phyloP scores from a whole-genome alignment of 2,797 vertebrate species.

The Lateolabrax maculatus region DNA sequence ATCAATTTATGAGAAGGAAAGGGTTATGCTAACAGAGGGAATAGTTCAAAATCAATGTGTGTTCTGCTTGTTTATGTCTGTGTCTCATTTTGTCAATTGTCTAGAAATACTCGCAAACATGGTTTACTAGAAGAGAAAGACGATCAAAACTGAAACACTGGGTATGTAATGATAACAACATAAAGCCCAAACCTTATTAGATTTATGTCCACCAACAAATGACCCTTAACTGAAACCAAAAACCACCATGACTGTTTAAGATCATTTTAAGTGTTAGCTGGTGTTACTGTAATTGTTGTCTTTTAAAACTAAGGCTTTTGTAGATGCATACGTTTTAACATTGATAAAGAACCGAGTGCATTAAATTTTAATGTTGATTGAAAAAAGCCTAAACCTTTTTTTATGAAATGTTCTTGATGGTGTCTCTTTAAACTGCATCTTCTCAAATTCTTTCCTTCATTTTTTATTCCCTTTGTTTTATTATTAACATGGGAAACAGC shows the following conservation, averaged over 20 bases:
- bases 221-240: background rate
- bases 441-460: background rate
- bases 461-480: background rate
- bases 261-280: background rate
- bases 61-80: background rate
- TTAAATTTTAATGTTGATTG: background rate
- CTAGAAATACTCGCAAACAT: background rate
- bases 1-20: slow-evolving; percentile 30
- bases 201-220: background rate
- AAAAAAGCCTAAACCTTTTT: too few relatives aligned
- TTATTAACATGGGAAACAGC: background rate
- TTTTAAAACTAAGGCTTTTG: background rate
- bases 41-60: background rate
- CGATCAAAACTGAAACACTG: background rate
- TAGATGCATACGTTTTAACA: background rate
- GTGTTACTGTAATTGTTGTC: background rate
- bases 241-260: background rate
- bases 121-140: background rate
- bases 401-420: background rate
- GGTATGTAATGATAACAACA: background rate
- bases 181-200: background rate
- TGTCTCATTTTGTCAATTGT: background rate
- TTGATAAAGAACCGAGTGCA: background rate
- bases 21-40: background rate
- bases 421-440: background rate